These are phyloP conservation scores for Ctenomys sociabilis DNA, from an alignment of 2,113 vertebrate species.

Conservation along the genomic window DNA sequence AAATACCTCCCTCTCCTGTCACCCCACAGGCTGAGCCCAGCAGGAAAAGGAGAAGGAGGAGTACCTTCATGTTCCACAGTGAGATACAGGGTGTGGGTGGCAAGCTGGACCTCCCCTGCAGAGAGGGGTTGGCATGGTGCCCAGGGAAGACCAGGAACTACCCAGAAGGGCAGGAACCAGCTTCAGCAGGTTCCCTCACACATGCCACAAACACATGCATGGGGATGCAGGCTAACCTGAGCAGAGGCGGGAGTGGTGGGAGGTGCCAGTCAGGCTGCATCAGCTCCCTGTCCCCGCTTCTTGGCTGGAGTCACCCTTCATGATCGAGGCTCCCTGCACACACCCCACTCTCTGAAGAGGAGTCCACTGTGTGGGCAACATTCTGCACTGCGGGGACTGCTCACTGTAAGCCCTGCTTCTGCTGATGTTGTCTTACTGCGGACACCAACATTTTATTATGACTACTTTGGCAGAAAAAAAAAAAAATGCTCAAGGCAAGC, in stretches of 20 bases:
- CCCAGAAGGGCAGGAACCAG: background rate
- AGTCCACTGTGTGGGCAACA: accelerated
- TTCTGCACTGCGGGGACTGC: accelerated
- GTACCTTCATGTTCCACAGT: background rate
- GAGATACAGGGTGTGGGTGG: background rate
- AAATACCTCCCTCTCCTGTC: background rate
- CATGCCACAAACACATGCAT: background rate
- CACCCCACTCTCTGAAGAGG: background rate
- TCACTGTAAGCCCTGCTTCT: background rate
- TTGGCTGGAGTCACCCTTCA: background rate
- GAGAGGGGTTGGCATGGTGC: background rate
- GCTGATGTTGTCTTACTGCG: background rate
- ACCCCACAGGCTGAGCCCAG: background rate
- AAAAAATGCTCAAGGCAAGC: background rate
- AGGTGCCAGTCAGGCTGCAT: too few species aligned
- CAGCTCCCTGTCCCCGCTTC: too few species aligned
- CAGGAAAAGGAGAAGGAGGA: too few species aligned
- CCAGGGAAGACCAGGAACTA: background rate
- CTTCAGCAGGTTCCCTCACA: too few species aligned
- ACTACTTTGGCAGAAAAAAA: background rate
- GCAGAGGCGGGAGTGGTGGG: background rate
- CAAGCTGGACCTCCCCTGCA: background rate
- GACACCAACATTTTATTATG: background rate
- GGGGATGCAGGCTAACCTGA: background rate
- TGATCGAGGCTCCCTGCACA: background rate